Evolutionary conservation across 2,113 vertebrate species (phyloP), one percentile per base, ranked within the genome.

Genomic region (Cathartes aura): DNA sequence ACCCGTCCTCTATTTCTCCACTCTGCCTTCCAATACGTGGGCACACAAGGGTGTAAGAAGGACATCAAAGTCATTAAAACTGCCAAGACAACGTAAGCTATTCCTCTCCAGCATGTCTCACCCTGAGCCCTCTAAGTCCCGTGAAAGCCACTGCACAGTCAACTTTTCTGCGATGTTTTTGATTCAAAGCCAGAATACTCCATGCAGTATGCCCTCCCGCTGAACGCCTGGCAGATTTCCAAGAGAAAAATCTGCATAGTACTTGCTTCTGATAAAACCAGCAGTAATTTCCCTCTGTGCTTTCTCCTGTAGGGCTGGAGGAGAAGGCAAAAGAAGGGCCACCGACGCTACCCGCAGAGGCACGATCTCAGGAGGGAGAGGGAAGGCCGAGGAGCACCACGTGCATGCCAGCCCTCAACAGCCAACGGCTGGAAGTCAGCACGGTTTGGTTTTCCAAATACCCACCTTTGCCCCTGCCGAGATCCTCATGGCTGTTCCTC

Each of bases 351-450:
- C 17, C 24, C 1, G 8, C 43, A 67, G 34, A 66, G 36, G 13
- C 20, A 68, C 0, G 6, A 9, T 68, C 48, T 60, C 14, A 0
- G 55, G 17, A 82, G 26, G 32, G 38, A 86, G 23, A 71, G 3
- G 23, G 52, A 74, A 78, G 72, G 48, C 42, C 0, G 0, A 82
- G 66, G n/a, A 81, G 5, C 0, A 0, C 47, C 30, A 7, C 6
- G 4, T 2, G 21, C 9, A 2, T 15, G 19, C 27, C 81, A 83
- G 59, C 12, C 66, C 36, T 58, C 60, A 47, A 30, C 12, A 40
- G 42, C 52, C 62, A 40, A 50, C 0, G 3, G 43, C 27, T 92
- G 52, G 38, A 92, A 38, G 34, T 19, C 59, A 52, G 32, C 59
- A 50, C 0, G 0, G 5, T 24, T 24, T 5, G 0, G 15, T 40